Conservation (phyloP, 2,888 invertebrate species). For the Cecidostiba fungosa region DNA sequence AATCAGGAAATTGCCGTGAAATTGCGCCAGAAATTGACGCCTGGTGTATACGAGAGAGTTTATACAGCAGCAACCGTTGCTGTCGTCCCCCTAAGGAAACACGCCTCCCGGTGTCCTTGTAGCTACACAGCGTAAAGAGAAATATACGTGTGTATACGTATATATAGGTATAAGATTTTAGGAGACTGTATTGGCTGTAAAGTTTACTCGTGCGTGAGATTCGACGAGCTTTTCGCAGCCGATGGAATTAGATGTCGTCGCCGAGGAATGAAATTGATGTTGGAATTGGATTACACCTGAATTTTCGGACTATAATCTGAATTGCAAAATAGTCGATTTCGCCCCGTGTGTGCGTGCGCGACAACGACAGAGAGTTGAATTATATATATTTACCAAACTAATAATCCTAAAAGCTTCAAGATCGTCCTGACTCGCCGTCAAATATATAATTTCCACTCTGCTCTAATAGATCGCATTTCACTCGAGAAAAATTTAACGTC, state of each 20-base stretch:
- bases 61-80: too few relatives aligned
- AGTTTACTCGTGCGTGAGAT: constrained; percentile 44
- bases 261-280: constrained; percentile 46
- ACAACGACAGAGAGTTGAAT: too few relatives aligned
- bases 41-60: constrained; percentile 16
- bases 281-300: constrained; percentile 28
- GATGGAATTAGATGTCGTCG: constrained; percentile 63
- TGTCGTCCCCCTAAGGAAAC: neutral
- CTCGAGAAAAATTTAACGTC: neutral
- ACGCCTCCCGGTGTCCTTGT: neutral
- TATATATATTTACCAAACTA: too few relatives aligned
- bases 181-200: constrained; percentile 25
- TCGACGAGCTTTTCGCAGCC: constrained; percentile 51
- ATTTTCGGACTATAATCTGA: neutral
- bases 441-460: constrained; percentile 40
- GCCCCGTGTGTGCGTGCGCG: neutral
- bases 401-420: too few relatives aligned
- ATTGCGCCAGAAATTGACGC: constrained; percentile 75
- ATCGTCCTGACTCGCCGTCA: neutral
- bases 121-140: constrained; percentile 1
- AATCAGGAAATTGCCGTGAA: constrained; percentile 77
- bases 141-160: neutral
- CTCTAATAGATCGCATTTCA: constrained; percentile 16
- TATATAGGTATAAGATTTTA: neutral
- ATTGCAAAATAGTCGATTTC: neutral